Evolutionary conservation across 2,113 vertebrate species (phyloP).

Genomic region (Embiotoca jacksoni): DNA sequence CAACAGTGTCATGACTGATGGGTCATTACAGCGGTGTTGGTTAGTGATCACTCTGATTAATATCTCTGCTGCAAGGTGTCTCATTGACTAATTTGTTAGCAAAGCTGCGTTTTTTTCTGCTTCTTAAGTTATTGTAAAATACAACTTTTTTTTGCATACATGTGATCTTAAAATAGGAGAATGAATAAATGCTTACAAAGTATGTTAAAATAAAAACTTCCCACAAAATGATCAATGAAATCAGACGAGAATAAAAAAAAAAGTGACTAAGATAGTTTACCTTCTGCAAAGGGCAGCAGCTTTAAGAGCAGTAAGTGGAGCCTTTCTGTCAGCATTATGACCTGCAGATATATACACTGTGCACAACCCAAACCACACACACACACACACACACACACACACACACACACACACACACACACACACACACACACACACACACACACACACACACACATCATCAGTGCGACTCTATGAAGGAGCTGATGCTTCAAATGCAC

Average conservation of each 20-base stretch:
- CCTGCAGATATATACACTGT: neutral
- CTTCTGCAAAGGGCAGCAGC: neutral
- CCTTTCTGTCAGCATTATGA: neutral
- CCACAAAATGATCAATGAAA: neutral
- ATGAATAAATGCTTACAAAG: neutral
- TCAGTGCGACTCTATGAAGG: conserved; percentile 55
- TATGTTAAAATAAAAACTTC: neutral
- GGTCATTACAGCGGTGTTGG: conserved; percentile 2
- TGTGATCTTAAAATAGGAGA: neutral
- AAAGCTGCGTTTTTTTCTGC: neutral
- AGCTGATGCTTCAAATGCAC: conserved; percentile 66
- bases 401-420: neutral
- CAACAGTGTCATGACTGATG: neutral
- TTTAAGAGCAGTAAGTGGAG: neutral
- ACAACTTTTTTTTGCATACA: too few relatives aligned
- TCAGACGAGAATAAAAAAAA: neutral
- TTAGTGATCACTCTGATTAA: conserved; percentile 11
- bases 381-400: too few relatives aligned
- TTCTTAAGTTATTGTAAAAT: neutral
- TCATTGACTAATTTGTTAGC: conserved; percentile 9
- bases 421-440: conserved; percentile 18
- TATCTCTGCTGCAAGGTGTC: neutral
- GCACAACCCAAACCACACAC: neutral
- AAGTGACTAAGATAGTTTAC: neutral
- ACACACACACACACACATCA: conserved; percentile 18